A percentile compares a stretch with the other conserved stretches of the same genome.
These are phyloP conservation scores for Liopterus haemorrhoidalis DNA, from an alignment of 2,888 invertebrate genomes.

Conservation along the genomic window DNA sequence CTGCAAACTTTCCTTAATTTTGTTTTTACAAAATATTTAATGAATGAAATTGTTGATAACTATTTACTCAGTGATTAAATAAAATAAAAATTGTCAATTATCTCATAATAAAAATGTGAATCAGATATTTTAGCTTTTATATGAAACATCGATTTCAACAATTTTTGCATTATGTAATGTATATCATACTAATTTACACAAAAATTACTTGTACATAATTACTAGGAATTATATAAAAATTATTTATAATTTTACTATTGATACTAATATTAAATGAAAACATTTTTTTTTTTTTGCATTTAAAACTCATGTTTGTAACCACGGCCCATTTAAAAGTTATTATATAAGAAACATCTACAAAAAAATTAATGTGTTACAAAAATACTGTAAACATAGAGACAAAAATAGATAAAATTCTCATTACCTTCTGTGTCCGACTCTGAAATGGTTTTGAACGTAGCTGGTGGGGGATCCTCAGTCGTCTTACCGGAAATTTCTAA, in stretches of 20 bases:
- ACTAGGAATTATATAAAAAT: no score
- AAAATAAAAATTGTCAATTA: no score
- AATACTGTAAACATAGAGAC: conserved; percentile 7
- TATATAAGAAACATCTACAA: not conserved
- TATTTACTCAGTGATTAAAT: no score
- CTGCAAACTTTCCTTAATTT: no score
- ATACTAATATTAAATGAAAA: conserved; percentile 6
- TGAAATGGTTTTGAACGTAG: conserved; percentile 53
- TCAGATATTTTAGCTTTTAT: no score
- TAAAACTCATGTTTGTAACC: not conserved
- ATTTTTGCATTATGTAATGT: no score
- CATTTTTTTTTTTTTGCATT: conserved; percentile 1
- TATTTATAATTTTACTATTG: conserved; percentile 18
- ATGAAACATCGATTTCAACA: no score
- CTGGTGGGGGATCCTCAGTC: conserved; percentile 34
- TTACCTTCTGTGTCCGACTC: conserved; percentile 53
- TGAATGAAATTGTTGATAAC: no score
- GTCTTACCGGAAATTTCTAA: conserved; percentile 40
- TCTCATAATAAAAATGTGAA: no score
- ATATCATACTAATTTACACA: no score
- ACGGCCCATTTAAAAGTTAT: not conserved
- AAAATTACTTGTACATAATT: no score
- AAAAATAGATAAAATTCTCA: conserved; percentile 24
- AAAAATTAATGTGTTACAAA: not conserved
- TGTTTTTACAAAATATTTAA: no score